These are phyloP conservation scores for Agapornis roseicollis DNA, from an alignment of 2,113 vertebrate genomes.

Conservation along the genomic window DNA sequence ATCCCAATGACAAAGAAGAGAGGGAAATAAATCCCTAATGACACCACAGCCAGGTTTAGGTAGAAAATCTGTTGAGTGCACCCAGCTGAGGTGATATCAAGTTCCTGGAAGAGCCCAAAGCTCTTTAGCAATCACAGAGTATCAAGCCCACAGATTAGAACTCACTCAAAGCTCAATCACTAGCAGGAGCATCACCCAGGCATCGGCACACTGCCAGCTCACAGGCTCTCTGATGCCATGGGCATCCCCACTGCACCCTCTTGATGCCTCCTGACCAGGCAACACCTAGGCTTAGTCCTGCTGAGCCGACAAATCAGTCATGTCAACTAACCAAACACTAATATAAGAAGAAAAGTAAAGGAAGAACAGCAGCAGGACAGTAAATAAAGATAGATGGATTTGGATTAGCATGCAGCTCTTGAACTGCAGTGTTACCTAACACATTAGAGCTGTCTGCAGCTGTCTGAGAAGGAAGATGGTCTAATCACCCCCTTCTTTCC, in stretches of 20 bases:
- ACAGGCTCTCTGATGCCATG: not conserved
- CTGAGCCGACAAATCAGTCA: not conserved
- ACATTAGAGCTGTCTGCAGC: not conserved
- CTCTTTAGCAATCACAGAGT: not conserved
- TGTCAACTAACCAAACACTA: not conserved
- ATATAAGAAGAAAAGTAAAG: not conserved
- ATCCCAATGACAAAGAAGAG: not conserved
- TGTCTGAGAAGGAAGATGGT: not conserved
- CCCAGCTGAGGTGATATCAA: not conserved
- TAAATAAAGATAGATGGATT: slow-evolving; percentile 1
- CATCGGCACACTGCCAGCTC: fast-evolving
- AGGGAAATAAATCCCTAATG: not conserved
- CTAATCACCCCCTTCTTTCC: not conserved
- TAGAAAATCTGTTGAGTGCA: not conserved
- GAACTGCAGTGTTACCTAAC: not conserved
- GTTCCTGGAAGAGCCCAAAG: not conserved
- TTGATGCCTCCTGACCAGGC: fast-evolving
- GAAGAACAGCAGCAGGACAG: not conserved
- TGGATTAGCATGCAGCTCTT: not conserved
- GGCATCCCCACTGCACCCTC: not conserved
- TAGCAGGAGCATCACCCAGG: not conserved
- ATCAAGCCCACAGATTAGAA: not conserved
- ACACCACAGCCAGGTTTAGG: not conserved
- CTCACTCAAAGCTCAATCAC: not conserved
- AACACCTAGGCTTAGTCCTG: not conserved